Conservation (phyloP, 2,113 vertebrate genomes). For the Bubo scandiacus region DNA sequence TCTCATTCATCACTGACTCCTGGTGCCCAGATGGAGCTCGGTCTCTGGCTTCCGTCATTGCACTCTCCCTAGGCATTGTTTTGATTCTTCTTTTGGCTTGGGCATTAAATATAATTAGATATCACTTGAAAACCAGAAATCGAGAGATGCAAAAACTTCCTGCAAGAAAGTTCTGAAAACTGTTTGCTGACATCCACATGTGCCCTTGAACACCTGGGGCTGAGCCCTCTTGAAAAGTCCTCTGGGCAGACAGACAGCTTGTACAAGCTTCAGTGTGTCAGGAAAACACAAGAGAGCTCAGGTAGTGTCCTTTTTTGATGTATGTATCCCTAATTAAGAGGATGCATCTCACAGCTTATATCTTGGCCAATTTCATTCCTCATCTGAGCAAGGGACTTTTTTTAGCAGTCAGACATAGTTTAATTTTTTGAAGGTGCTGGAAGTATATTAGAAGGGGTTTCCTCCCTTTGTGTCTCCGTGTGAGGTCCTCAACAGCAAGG, state of each 20-base stretch:
- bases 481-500: conserved; percentile 33
- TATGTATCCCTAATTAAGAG: background rate
- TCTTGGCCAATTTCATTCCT: background rate
- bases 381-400: background rate
- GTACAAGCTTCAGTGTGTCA: background rate
- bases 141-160: background rate
- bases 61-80: background rate
- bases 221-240: background rate
- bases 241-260: background rate
- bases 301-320: background rate
- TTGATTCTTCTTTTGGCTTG: background rate
- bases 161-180: background rate
- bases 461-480: background rate
- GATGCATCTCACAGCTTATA: background rate
- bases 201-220: background rate
- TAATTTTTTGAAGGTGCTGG: background rate
- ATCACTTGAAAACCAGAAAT: background rate
- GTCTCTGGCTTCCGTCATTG: background rate
- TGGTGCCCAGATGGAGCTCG: background rate
- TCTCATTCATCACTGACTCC: background rate
- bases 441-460: background rate
- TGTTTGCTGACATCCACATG: background rate
- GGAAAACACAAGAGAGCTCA: background rate
- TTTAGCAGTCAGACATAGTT: background rate
- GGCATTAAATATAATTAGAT: background rate